phyloP scores from a whole-genome alignment of 2,888 invertebrate species.

The Girardia tigrina region DNA sequence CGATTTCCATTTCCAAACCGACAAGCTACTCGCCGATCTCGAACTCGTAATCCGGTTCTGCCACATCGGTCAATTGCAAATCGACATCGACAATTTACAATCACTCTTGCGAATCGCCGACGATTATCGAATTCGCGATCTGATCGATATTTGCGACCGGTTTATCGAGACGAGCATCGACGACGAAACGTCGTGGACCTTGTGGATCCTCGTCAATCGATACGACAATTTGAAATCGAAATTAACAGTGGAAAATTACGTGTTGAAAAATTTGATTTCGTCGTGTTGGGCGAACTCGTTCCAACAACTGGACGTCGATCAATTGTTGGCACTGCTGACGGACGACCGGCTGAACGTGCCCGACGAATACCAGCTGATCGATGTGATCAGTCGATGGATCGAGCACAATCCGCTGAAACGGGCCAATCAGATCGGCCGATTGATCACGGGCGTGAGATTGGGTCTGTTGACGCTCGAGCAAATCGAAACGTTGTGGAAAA shows the following conservation, averaged over 20 bases:
- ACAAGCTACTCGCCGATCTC: neutral
- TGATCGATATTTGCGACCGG: neutral
- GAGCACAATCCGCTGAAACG: slow-evolving; percentile 14
- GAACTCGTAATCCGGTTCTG: slow-evolving; percentile 26
- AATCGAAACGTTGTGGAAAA: slow-evolving; percentile 24
- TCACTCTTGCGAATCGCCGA: neutral
- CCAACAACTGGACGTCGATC: neutral
- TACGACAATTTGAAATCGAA: neutral
- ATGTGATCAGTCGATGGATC: slow-evolving; percentile 28
- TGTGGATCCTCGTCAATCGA: slow-evolving; percentile 2
- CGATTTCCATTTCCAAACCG: slow-evolving; percentile 8
- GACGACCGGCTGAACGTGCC: slow-evolving; percentile 27
- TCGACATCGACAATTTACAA: neutral
- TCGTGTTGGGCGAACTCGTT: neutral
- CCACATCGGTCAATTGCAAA: neutral
- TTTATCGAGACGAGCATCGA: neutral
- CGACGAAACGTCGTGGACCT: slow-evolving; percentile 13
- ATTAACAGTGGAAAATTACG: neutral
- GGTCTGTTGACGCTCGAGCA: slow-evolving; percentile 15
- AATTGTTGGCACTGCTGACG: neutral
- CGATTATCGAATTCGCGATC: neutral
- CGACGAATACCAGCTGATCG: slow-evolving; percentile 24
- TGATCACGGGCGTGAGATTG: slow-evolving; percentile 20
- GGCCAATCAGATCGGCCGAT: neutral
- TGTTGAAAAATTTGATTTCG: slow-evolving; percentile 14